Evolutionary conservation across 1,140 invertebrate genomes (phyloP).

Genomic region (Apis mellifera): DNA sequence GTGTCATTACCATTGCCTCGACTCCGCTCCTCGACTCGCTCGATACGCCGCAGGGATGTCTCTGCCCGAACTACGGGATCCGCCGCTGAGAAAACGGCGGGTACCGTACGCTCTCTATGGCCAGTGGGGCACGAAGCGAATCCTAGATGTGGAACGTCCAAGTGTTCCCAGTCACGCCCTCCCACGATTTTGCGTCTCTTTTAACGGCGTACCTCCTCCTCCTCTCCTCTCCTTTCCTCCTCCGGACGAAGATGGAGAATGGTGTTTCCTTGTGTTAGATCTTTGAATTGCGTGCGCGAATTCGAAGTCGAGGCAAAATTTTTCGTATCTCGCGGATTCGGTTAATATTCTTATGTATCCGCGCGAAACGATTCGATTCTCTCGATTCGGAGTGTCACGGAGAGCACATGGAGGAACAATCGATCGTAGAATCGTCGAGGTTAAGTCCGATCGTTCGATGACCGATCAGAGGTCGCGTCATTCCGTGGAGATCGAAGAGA

Average conservation of each 20-base stretch:
- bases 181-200: slow-evolving; percentile 40
- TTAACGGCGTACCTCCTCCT: background rate
- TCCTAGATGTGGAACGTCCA: slow-evolving; percentile 51
- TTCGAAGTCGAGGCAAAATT: too few relatives aligned
- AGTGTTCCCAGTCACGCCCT: slow-evolving; percentile 65
- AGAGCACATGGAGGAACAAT: slow-evolving; percentile 31
- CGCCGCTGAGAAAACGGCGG: slow-evolving; percentile 54
- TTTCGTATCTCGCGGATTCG: too few relatives aligned
- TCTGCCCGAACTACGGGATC: slow-evolving; percentile 41
- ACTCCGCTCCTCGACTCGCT: slow-evolving; percentile 32
- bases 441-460: slow-evolving; percentile 60
- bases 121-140: slow-evolving; percentile 60
- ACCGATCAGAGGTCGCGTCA: slow-evolving; percentile 68
- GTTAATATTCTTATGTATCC: too few relatives aligned
- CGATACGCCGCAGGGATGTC: slow-evolving; percentile 54
- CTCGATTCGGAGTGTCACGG: slow-evolving; percentile 5
- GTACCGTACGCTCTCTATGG: slow-evolving; percentile 54
- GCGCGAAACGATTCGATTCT: background rate
- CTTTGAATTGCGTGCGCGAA: too few relatives aligned
- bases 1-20: slow-evolving; percentile 73
- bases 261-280: background rate
- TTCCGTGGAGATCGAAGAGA: slow-evolving; percentile 65
- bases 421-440: slow-evolving; percentile 36
- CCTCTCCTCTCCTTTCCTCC: background rate
- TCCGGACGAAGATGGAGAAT: too few relatives aligned